Evolutionary conservation across 2,113 vertebrate species (phyloP).

Genomic region (Excalfactoria chinensis): DNA sequence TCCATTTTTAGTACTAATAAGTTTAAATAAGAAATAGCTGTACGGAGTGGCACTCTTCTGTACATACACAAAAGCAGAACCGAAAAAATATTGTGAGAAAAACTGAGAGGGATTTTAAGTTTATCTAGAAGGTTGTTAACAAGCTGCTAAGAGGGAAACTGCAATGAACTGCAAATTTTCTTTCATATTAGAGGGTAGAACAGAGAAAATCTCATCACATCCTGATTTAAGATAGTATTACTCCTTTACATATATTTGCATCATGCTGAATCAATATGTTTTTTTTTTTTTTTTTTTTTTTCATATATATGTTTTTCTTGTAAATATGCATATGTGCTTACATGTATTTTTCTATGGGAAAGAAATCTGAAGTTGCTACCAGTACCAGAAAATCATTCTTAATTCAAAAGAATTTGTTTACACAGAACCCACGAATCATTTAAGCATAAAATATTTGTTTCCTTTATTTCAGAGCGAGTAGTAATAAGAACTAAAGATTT

Average conservation of each 20-base stretch:
- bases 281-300: no score
- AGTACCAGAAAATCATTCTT: not conserved
- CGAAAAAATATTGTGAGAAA: not conserved
- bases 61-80: not conserved
- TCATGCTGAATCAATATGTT: accelerated
- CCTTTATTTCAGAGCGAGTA: not conserved
- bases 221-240: not conserved
- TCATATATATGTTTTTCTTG: not conserved
- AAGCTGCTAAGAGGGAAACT: not conserved
- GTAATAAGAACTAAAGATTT: not conserved
- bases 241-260: accelerated
- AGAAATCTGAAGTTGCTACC: not conserved
- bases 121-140: not conserved
- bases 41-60: not conserved
- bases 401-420: not conserved
- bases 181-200: not conserved
- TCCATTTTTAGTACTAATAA: not conserved
- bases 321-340: not conserved
- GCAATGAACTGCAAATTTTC: not conserved
- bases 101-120: not conserved
- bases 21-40: not conserved
- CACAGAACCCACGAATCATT: accelerated
- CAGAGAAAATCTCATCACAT: not conserved
- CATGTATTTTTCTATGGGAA: not conserved
- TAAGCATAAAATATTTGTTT: not conserved